These are phyloP conservation scores for Microctonus brassicae DNA, from an alignment of 2,888 invertebrate genomes.

Conservation along the genomic window DNA sequence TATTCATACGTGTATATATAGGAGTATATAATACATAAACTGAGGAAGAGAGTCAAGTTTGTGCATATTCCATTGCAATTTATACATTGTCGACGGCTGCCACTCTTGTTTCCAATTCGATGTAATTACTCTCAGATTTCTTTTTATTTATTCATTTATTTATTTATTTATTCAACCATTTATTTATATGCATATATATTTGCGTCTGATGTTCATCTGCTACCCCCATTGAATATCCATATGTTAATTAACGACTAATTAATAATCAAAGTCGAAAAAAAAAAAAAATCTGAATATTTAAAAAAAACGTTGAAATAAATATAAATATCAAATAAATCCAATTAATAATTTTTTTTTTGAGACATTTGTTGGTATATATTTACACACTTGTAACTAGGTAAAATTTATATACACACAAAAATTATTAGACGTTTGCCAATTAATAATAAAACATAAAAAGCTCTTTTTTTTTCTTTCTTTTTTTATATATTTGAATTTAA, in stretches of 20 bases:
- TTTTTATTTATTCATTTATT: too few relatives aligned
- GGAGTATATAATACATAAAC: background rate
- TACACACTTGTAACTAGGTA: too few relatives aligned
- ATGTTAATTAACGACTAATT: conserved; percentile 26
- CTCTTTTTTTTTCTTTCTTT: too few relatives aligned
- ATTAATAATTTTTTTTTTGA: background rate
- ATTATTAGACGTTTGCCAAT: too few relatives aligned
- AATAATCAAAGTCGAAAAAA: conserved; percentile 4
- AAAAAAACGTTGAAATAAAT: background rate
- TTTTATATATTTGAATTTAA: too few relatives aligned
- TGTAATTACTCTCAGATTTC: conserved; percentile 15
- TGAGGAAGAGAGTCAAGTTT: too few relatives aligned
- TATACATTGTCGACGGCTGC: background rate
- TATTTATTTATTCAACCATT: background rate
- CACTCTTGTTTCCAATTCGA: conserved; percentile 27
- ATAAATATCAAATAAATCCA: background rate
- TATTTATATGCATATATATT: background rate
- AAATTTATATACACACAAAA: too few relatives aligned
- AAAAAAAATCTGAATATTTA: background rate
- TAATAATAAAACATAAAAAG: too few relatives aligned
- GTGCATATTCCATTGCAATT: background rate
- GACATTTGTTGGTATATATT: background rate
- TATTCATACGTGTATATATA: conserved; percentile 13
- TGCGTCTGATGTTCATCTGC: background rate
- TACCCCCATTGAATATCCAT: background rate